Conservation (phyloP, 2,888 invertebrate species). For the Gari tellinella region DNA sequence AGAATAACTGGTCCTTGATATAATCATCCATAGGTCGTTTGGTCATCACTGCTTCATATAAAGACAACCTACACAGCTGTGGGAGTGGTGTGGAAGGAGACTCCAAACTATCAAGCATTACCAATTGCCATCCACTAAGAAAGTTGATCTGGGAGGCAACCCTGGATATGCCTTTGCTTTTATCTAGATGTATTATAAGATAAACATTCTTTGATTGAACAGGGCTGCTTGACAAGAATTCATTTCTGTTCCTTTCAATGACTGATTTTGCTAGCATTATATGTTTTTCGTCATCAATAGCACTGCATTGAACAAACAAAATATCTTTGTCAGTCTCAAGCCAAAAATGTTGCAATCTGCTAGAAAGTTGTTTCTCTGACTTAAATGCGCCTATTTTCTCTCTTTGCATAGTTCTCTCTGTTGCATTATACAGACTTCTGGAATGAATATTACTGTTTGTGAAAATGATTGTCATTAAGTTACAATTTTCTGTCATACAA, state of each 20-base stretch:
- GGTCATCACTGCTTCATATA: slow-evolving; percentile 38
- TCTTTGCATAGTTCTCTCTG: slow-evolving; percentile 19
- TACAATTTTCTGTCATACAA: not conserved
- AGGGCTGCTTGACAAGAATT: not conserved
- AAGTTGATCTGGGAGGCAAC: slow-evolving; percentile 59
- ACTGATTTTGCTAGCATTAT: slow-evolving; percentile 58
- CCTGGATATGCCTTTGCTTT: slow-evolving; percentile 14
- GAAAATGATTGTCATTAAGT: slow-evolving; percentile 45
- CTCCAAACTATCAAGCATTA: slow-evolving; percentile 56
- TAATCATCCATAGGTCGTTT: slow-evolving; percentile 33
- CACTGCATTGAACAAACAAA: slow-evolving; percentile 62
- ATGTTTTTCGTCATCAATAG: slow-evolving; percentile 57
- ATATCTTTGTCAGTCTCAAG: slow-evolving; percentile 27
- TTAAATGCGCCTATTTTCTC: slow-evolving; percentile 66
- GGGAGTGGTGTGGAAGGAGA: slow-evolving; percentile 34
- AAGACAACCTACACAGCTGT: slow-evolving; percentile 16
- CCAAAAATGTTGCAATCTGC: slow-evolving; percentile 56
- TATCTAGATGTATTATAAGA: slow-evolving; percentile 41
- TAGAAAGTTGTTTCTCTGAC: slow-evolving; percentile 64
- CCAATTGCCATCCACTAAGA: slow-evolving; percentile 60
- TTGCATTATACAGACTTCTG: slow-evolving; percentile 6
- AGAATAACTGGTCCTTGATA: slow-evolving; percentile 59
- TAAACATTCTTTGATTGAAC: slow-evolving; percentile 33
- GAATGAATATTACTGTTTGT: slow-evolving; percentile 64
- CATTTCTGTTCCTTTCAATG: slow-evolving; percentile 44